Evolutionary conservation across 2,888 invertebrate species (phyloP).

Genomic region (Brachynemurus nebulosus): DNA sequence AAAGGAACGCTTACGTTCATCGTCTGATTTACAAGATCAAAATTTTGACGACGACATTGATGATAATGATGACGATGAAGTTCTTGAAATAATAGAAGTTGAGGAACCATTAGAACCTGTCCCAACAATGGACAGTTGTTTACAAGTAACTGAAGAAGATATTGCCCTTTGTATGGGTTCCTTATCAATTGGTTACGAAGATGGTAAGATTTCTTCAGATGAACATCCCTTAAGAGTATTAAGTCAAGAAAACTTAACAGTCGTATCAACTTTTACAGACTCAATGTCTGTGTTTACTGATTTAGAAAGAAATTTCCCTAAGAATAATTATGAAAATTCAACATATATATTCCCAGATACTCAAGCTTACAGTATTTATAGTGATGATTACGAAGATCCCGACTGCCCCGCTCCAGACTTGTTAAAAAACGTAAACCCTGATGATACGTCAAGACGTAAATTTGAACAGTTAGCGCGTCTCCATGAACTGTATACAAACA

Average conservation of each 20-base stretch:
- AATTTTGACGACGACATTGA: slow-evolving; percentile 43
- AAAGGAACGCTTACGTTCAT: slow-evolving; percentile 49
- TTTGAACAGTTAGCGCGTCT: slow-evolving; percentile 70
- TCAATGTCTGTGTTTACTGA: slow-evolving; percentile 50
- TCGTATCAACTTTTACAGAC: slow-evolving; percentile 81
- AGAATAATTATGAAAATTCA: slow-evolving; percentile 43
- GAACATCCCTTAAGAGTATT: slow-evolving; percentile 79
- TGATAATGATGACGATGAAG: slow-evolving; percentile 45
- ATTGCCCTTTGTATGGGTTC: slow-evolving; percentile 75
- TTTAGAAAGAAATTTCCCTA: slow-evolving; percentile 48
- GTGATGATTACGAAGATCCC: slow-evolving; percentile 38
- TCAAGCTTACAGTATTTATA: slow-evolving; percentile 36
- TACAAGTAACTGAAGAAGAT: slow-evolving; percentile 88
- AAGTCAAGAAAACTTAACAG: slow-evolving; percentile 82
- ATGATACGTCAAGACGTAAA: slow-evolving; percentile 36
- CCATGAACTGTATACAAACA: slow-evolving; percentile 68
- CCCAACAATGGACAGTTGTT: slow-evolving; percentile 72
- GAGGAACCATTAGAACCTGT: slow-evolving; percentile 70
- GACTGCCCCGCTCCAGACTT: slow-evolving; percentile 27
- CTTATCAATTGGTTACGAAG: slow-evolving; percentile 53
- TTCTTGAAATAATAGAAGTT: slow-evolving; percentile 66
- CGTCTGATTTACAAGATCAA: slow-evolving; percentile 25
- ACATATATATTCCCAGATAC: slow-evolving; percentile 10
- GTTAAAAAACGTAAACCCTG: slow-evolving; percentile 24
- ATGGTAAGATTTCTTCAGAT: slow-evolving; percentile 53